Conservation (phyloP, 2,888 invertebrate genomes). For the Latrodectus hesperus region DNA sequence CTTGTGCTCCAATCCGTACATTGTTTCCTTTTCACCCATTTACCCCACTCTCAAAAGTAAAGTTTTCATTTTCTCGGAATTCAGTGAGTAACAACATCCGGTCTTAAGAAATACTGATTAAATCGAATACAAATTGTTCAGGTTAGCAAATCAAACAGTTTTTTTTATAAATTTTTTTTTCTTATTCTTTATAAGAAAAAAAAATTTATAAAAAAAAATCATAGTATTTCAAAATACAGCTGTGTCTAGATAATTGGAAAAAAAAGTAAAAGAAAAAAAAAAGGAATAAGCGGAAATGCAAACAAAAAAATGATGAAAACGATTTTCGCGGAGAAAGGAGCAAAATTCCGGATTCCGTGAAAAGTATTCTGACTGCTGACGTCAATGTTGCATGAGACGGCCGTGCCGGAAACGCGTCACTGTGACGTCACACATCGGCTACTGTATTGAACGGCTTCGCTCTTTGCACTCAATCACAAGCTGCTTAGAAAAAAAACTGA, state of each 20-base stretch:
- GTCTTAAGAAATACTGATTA: too few species aligned
- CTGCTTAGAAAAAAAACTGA: background rate
- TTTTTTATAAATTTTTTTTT: too few species aligned
- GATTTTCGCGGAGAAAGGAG: slow-evolving; percentile 25
- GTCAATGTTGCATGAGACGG: slow-evolving; percentile 51
- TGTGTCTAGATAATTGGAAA: background rate
- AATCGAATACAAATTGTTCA: too few species aligned
- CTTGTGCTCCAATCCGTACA: too few species aligned
- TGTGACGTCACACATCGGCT: slow-evolving; percentile 48
- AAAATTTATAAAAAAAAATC: too few species aligned
- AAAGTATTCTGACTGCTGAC: slow-evolving; percentile 54
- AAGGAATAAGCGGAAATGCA: background rate
- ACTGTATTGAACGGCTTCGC: slow-evolving; percentile 49
- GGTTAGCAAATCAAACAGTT: too few species aligned
- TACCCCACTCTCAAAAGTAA: too few species aligned
- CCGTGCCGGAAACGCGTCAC: slow-evolving; percentile 44
- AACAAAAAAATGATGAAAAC: background rate
- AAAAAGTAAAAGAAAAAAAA: background rate
- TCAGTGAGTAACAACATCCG: too few species aligned
- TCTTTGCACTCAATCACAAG: background rate
- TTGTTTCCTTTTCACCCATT: too few species aligned
- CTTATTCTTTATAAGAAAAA: too few species aligned
- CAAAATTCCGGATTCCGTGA: slow-evolving; percentile 33
- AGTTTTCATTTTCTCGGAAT: too few species aligned
- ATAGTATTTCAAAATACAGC: background rate